A percentile compares a stretch with the other conserved stretches of the same genome.
These are phyloP conservation scores for Sitodiplosis mosellana DNA, from an alignment of 1,140 invertebrate species.

Conservation along the genomic window DNA sequence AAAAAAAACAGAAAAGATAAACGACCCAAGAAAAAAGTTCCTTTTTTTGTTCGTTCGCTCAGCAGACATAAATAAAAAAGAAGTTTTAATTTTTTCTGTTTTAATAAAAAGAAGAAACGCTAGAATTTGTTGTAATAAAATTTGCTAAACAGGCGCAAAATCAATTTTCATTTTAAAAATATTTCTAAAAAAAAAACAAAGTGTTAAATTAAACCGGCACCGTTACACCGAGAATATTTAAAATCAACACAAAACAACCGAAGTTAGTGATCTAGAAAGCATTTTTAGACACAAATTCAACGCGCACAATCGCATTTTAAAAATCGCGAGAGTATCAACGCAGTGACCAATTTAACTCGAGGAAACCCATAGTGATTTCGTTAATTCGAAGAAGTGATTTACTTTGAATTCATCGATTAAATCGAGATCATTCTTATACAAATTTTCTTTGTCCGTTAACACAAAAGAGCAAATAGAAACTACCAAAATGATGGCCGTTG, in stretches of 20 bases:
- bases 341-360: neutral
- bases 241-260: neutral
- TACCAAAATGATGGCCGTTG: constrained; percentile 54
- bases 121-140: constrained; percentile 13
- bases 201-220: neutral
- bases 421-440: no score
- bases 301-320: neutral
- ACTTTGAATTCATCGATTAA: neutral
- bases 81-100: neutral
- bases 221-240: neutral
- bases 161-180: no score
- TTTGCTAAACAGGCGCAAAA: constrained; percentile 13
- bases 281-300: constrained; percentile 1
- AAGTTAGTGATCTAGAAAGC: constrained; percentile 4
- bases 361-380: constrained; percentile 1
- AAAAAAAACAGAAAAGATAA: constrained; percentile 16
- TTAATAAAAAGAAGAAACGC: neutral
- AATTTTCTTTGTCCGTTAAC: no score
- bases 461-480: constrained; percentile 8
- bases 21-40: constrained; percentile 2
- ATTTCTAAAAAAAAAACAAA: neutral
- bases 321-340: neutral
- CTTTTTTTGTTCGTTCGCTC: neutral
- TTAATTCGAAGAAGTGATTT: neutral
- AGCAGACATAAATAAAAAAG: neutral